Percentiles rank a stretch among this genome's conserved stretches.
Evolutionary conservation across 1,140 invertebrate species (phyloP).

Genomic region (Leptopilina clavipes): DNA sequence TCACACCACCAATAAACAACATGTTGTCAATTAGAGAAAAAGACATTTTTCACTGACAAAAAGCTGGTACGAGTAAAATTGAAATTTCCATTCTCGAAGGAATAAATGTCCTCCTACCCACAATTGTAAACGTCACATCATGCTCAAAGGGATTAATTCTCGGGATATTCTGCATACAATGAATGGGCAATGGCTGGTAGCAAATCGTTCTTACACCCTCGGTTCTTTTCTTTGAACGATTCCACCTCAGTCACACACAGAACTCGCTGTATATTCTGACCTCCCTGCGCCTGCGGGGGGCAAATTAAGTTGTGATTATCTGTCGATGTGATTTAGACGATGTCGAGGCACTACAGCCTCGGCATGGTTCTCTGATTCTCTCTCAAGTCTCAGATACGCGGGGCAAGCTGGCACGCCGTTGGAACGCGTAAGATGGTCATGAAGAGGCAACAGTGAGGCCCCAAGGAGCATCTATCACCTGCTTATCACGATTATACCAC

Average conservation of each 20-base stretch:
- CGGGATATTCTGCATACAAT: slow-evolving; percentile 58
- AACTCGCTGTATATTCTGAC: slow-evolving; percentile 43
- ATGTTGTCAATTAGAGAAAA: not conserved
- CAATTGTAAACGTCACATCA: slow-evolving; percentile 21
- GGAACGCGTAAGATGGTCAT: slow-evolving; percentile 48
- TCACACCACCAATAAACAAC: not conserved
- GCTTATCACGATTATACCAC: slow-evolving; percentile 76
- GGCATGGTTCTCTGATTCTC: slow-evolving; percentile 39
- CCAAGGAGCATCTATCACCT: slow-evolving; percentile 74
- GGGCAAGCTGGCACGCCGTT: slow-evolving; percentile 45
- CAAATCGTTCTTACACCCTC: slow-evolving; percentile 44
- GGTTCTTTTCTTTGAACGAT: slow-evolving; percentile 50
- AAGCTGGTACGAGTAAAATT: slow-evolving; percentile 7
- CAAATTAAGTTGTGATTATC: slow-evolving; percentile 76
- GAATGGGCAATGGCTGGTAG: slow-evolving; percentile 53
- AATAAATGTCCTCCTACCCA: slow-evolving; percentile 13
- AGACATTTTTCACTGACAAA: not conserved
- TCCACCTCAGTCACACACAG: slow-evolving; percentile 49
- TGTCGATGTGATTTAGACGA: slow-evolving; percentile 73
- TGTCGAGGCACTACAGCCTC: slow-evolving; percentile 48
- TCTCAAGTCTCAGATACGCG: slow-evolving; percentile 40
- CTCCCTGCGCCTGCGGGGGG: slow-evolving; percentile 66
- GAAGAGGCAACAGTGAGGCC: slow-evolving; percentile 69
- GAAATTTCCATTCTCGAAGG: not conserved
- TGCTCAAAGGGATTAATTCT: slow-evolving; percentile 42